Conservation (phyloP, 2,113 vertebrate genomes). For the Gorsachius goisagi region DNA sequence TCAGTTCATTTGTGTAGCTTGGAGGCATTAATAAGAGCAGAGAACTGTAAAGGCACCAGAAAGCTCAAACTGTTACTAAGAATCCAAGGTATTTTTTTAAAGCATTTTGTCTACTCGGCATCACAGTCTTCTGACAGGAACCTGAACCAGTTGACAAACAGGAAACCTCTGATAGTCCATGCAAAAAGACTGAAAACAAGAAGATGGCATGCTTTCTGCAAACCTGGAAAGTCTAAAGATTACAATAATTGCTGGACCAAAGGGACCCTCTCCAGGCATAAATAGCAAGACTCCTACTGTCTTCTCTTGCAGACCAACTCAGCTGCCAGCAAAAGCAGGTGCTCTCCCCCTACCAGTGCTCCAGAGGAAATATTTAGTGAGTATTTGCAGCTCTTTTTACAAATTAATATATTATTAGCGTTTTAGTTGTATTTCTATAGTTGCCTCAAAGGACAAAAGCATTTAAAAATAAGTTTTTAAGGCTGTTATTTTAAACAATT, state of each 20-base stretch:
- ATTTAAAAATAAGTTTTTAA: neutral
- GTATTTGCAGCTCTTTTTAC: conserved; percentile 52
- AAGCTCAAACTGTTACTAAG: conserved; percentile 10
- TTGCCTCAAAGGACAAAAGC: conserved; percentile 21
- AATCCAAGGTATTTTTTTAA: conserved; percentile 12
- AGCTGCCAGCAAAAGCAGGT: conserved; percentile 79
- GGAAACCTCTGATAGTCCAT: neutral
- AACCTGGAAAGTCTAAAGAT: conserved; percentile 72
- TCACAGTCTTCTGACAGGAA: conserved; percentile 21
- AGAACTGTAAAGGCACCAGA: conserved; percentile 39
- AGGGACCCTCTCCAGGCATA: conserved; percentile 78
- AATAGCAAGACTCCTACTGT: conserved; percentile 77
- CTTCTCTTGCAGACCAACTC: conserved; percentile 80
- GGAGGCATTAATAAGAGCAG: conserved; percentile 54
- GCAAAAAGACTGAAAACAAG: conserved; percentile 32
- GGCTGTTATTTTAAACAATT: conserved; percentile 1
- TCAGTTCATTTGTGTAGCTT: conserved; percentile 47
- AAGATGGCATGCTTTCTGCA: conserved; percentile 46
- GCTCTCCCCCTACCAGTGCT: conserved; percentile 54
- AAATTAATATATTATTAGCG: neutral
- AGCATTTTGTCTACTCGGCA: conserved; percentile 39
- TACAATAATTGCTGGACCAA: conserved; percentile 70
- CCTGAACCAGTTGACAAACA: conserved; percentile 3
- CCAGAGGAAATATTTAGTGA: conserved; percentile 64
- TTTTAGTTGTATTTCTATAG: neutral